These are phyloP conservation scores for Anthoscopus minutus DNA, from an alignment of 2,113 vertebrate species.

Conservation along the genomic window DNA sequence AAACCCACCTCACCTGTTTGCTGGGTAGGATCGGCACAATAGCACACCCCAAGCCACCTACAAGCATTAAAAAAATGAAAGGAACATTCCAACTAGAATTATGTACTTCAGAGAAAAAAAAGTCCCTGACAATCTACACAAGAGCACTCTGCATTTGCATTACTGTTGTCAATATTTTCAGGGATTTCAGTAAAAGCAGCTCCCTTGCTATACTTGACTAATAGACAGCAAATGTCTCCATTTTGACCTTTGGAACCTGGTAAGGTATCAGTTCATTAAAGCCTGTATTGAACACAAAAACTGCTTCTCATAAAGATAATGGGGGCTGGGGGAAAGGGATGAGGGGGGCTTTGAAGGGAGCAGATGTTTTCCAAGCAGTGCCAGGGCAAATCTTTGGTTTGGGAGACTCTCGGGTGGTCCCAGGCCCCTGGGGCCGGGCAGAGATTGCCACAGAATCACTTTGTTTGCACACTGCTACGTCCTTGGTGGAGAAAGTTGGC, in stretches of 20 bases:
- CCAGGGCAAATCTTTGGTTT: slow-evolving; percentile 98
- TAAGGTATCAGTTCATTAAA: slow-evolving; percentile 74
- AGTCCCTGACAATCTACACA: slow-evolving; percentile 94
- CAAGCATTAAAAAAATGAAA: slow-evolving; percentile 75
- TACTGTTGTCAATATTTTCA: slow-evolving; percentile 72
- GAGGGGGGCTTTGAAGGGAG: slow-evolving; percentile 43
- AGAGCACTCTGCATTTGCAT: slow-evolving; percentile 83
- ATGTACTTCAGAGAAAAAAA: slow-evolving; percentile 78
- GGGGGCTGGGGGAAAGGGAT: not conserved
- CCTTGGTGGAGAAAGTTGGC: slow-evolving; percentile 70
- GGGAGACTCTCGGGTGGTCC: slow-evolving; percentile 75
- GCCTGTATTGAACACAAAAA: slow-evolving; percentile 73
- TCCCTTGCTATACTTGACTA: slow-evolving; percentile 73
- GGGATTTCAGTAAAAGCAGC: slow-evolving; percentile 75
- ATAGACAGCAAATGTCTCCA: slow-evolving; percentile 81
- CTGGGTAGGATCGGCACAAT: slow-evolving; percentile 92
- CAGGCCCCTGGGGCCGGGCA: slow-evolving; percentile 55
- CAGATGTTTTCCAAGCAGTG: slow-evolving; percentile 67
- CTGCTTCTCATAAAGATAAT: slow-evolving; percentile 74
- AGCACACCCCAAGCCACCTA: slow-evolving; percentile 94
- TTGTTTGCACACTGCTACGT: slow-evolving; percentile 75
- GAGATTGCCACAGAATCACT: slow-evolving; percentile 46
- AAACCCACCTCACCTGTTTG: slow-evolving; percentile 93
- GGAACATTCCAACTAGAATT: slow-evolving; percentile 73
- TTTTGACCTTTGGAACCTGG: slow-evolving; percentile 83